Evolutionary conservation across 2,888 invertebrate species (phyloP).

Genomic region (Hydrotaea cyrtoneurina): DNA sequence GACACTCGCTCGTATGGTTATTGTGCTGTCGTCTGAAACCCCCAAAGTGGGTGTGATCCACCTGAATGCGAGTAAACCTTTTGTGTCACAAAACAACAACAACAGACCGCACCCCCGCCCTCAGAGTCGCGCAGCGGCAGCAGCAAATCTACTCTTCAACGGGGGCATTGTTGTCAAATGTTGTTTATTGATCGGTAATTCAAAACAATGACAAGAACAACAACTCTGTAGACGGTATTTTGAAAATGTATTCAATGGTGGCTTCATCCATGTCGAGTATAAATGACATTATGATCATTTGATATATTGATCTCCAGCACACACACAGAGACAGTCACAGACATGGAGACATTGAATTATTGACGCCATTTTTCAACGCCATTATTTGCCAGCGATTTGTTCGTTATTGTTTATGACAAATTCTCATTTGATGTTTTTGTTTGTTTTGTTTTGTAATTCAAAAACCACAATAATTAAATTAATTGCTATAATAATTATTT

Average conservation of each 20-base stretch:
- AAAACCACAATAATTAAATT: conserved; percentile 60
- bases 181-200: neutral
- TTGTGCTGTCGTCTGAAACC: neutral
- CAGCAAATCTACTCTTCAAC: neutral
- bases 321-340: neutral
- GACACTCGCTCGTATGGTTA: conserved; percentile 44
- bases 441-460: conserved; percentile 36
- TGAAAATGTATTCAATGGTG: neutral
- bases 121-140: neutral
- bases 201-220: conserved; percentile 23
- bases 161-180: conserved; percentile 5
- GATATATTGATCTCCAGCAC: conserved; percentile 22
- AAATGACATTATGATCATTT: conserved; percentile 59
- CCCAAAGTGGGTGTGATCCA: conserved; percentile 60
- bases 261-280: neutral
- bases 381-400: conserved; percentile 57
- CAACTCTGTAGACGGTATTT: neutral
- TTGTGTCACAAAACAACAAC: conserved; percentile 17
- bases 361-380: conserved; percentile 67
- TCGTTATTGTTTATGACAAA: conserved; percentile 62
- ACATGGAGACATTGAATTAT: conserved; percentile 58
- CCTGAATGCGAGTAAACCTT: conserved; percentile 44
- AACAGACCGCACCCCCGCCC: neutral
- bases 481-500: conserved; percentile 62
- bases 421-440: conserved; percentile 33